Evolutionary conservation across 2,888 invertebrate genomes (phyloP), one percentile per base, ranked within the genome.

Genomic region (Homarus gammarus): DNA sequence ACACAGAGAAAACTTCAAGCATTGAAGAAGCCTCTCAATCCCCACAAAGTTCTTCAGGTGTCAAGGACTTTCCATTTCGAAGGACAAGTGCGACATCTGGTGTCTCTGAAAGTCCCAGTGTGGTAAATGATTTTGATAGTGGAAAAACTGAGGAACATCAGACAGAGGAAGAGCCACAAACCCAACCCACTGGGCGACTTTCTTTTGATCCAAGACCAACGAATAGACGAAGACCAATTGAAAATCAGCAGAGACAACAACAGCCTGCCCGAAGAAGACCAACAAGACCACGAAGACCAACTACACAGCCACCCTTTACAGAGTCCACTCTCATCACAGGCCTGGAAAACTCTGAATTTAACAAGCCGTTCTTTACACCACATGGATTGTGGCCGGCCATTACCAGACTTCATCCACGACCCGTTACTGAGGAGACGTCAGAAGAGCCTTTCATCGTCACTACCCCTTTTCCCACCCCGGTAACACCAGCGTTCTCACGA

Each of bases 221-320:
- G 22, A 81, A 72, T 22, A 73, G 81, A 61, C 79, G 87, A 18
- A 79, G 79, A 31, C 87, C 87, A 10, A 31, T 33, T 40, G 77
- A 10, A 44, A 15, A 33, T 15, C 31, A 75, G 12, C 36, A 31
- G 15, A 27, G 27, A 5, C 27, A 27, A 27, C 8, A 27, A 3
- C 75, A 38, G 12, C 44, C 44, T 2, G 44, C 44, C 27, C 75
- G 27, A 18, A 49, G 40, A 38, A 44, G 44, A 27, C 40, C 75
- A 44, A 2, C 40, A 27, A 78, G 86, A 56, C 78, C 68, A 38
- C 78, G 70, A 68, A 36, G 36, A 70, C 79, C 79, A 3, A 85
- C 78, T 6, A 68, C 49, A 10, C 86, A 56, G n/a, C 86, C 56
- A 49, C 49, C 81, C 3, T n/a, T 40, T 27, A 36, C 83, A 64